phyloP scores from a whole-genome alignment of 2,797 vertebrate species.

The Lophotriccus pileatus region DNA sequence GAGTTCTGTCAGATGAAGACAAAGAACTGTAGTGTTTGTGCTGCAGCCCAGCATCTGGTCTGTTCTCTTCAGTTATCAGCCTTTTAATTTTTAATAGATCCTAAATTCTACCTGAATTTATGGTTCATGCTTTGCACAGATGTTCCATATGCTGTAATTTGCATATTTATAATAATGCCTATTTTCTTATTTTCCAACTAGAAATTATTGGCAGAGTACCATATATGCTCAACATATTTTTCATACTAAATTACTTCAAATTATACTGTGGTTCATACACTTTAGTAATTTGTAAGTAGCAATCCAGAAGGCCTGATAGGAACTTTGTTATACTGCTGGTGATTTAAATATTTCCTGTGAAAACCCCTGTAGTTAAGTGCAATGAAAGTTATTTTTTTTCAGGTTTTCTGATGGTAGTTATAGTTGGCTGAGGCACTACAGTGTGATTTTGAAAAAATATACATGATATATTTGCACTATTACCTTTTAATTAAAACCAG shows the following conservation, averaged over 20 bases:
- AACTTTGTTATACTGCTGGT: not conserved
- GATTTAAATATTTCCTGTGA: not conserved
- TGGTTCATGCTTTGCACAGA: not conserved
- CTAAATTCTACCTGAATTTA: not conserved
- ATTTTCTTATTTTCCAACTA: not conserved
- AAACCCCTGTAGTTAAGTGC: not conserved
- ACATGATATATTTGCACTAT: not conserved
- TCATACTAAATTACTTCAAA: not conserved
- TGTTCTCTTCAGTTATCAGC: not conserved
- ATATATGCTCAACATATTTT: not conserved
- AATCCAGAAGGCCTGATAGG: not conserved
- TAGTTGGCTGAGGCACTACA: not conserved
- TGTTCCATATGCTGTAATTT: not conserved
- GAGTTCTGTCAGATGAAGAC: not conserved
- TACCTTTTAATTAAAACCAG: constrained; percentile 19
- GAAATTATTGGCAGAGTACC: not conserved
- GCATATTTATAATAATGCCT: not conserved
- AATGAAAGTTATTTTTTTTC: not conserved
- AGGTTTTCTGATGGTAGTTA: not conserved
- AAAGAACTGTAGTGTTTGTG: not conserved
- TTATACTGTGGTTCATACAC: not conserved
- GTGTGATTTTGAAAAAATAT: not conserved
- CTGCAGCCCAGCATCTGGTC: not conserved
- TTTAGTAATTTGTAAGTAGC: not conserved
- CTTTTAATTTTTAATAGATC: not conserved